phyloP scores from a whole-genome alignment of 2,888 invertebrate species.

The Drosophila setosimentum region DNA sequence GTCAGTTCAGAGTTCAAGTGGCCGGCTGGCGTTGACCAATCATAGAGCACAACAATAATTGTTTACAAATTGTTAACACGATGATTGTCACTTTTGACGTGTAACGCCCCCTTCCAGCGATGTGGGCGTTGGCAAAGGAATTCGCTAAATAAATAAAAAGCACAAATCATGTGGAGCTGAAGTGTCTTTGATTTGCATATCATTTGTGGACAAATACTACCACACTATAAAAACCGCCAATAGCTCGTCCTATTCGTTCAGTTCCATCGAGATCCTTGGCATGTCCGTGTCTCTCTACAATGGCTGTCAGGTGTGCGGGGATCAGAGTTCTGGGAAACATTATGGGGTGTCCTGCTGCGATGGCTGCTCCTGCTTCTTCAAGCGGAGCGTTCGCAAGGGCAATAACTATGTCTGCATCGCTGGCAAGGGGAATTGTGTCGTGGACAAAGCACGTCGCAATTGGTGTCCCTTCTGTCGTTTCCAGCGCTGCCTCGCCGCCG shows the following conservation, averaged over 20 bases:
- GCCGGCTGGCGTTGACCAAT: slow-evolving; percentile 57
- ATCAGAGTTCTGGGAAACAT: slow-evolving; percentile 93
- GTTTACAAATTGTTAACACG: slow-evolving; percentile 83
- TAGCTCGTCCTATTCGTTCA: slow-evolving; percentile 25
- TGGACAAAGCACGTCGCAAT: slow-evolving; percentile 93
- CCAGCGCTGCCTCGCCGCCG: slow-evolving; percentile 90
- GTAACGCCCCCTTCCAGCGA: slow-evolving; percentile 57
- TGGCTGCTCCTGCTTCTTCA: slow-evolving; percentile 96
- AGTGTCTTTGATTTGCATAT: slow-evolving; percentile 82
- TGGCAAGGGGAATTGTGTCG: slow-evolving; percentile 90
- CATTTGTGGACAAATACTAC: slow-evolving; percentile 67
- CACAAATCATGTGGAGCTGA: slow-evolving; percentile 67
- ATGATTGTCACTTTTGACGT: slow-evolving; percentile 78
- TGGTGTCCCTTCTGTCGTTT: slow-evolving; percentile 95
- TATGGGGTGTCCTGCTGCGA: slow-evolving; percentile 95
- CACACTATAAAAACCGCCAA: slow-evolving; percentile 61
- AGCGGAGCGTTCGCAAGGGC: slow-evolving; percentile 91
- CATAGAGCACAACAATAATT: slow-evolving; percentile 81
- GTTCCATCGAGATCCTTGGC: slow-evolving; percentile 27
- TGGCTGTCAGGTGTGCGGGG: slow-evolving; percentile 91
- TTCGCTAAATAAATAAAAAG: slow-evolving; percentile 69
- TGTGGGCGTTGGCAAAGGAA: slow-evolving; percentile 23
- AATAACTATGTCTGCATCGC: slow-evolving; percentile 92
- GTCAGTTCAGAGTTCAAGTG: slow-evolving; percentile 63
- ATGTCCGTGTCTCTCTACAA: slow-evolving; percentile 55